phyloP scores from a whole-genome alignment of 2,113 vertebrate genomes.

The Trinectes maculatus region DNA sequence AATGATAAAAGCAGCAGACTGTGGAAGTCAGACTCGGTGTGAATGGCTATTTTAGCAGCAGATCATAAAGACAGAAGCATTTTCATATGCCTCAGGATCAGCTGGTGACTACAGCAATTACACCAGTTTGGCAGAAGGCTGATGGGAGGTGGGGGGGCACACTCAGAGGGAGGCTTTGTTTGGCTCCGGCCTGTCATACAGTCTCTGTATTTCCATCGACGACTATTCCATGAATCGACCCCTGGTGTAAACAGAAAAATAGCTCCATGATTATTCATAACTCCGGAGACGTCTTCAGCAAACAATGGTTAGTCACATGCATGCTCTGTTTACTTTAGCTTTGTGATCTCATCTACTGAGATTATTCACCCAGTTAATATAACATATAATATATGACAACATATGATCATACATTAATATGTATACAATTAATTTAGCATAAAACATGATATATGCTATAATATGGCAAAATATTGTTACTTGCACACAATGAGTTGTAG shows the following conservation, averaged over 20 bases:
- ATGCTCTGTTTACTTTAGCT: slow-evolving; percentile 41
- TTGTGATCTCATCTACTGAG: slow-evolving; percentile 21
- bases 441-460: no score
- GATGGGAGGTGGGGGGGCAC: slow-evolving; percentile 25
- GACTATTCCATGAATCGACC: slow-evolving; percentile 31
- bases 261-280: slow-evolving; percentile 53
- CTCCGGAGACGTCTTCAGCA: slow-evolving; percentile 47
- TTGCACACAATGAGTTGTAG: slow-evolving; percentile 34
- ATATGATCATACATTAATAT: no score
- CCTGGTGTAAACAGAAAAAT: slow-evolving; percentile 50
- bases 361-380: no score
- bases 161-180: slow-evolving; percentile 49
- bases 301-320: slow-evolving; percentile 42
- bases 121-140: slow-evolving; percentile 57
- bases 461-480: no score
- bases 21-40: slow-evolving; percentile 31
- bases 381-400: no score
- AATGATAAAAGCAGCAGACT: slow-evolving; percentile 33
- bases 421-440: no score
- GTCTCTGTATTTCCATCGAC: slow-evolving; percentile 54
- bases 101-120: slow-evolving; percentile 58
- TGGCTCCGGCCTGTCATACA: slow-evolving; percentile 49
- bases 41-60: slow-evolving; percentile 38
- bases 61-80: slow-evolving; percentile 61
- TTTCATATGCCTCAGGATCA: slow-evolving; percentile 41